Conservation (phyloP, 2,113 vertebrate species). For the Equus quagga region DNA sequence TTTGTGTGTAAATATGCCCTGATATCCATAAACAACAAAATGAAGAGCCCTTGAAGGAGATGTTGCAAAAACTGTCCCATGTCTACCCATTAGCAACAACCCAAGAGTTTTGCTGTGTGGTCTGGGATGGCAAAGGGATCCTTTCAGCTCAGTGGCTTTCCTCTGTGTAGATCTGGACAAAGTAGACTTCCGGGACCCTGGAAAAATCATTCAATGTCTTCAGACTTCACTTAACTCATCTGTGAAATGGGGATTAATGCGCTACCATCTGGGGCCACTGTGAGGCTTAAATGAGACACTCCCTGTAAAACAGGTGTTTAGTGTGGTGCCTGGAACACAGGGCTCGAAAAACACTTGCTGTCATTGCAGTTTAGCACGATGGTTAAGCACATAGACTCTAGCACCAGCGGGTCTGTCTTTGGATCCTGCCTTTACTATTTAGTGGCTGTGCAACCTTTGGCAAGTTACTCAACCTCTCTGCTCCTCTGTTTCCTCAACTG, state of each 20-base stretch:
- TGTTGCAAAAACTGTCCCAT: neutral
- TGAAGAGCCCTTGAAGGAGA: neutral
- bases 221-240: neutral
- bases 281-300: neutral
- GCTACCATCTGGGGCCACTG: neutral
- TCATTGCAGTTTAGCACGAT: neutral
- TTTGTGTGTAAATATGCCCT: slow-evolving; percentile 27
- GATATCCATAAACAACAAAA: neutral
- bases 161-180: slow-evolving; percentile 7
- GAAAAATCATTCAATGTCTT: neutral
- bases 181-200: neutral
- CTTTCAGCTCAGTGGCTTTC: neutral
- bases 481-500: neutral
- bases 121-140: neutral
- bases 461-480: neutral
- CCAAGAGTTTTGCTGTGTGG: neutral
- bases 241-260: neutral
- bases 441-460: neutral
- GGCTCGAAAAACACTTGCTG: neutral
- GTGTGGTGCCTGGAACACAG: neutral
- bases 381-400: neutral
- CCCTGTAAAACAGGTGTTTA: neutral
- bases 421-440: neutral
- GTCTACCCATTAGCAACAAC: neutral
- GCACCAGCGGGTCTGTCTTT: neutral